Conservation (phyloP, 2,113 vertebrate genomes). For the Pygathrix nemaeus region DNA sequence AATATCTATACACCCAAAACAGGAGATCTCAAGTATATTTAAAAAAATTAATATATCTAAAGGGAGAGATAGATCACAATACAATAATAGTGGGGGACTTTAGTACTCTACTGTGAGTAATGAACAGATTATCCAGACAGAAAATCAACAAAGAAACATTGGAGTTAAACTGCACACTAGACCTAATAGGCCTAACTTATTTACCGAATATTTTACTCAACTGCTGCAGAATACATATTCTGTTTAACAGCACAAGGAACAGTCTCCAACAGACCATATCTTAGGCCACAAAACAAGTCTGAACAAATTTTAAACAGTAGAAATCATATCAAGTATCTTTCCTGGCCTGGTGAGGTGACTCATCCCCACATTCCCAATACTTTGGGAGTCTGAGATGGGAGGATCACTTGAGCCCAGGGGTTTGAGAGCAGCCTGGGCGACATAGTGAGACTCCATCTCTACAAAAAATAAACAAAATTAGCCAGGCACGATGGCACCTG, state of each 20-base stretch:
- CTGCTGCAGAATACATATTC: neutral
- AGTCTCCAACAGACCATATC: neutral
- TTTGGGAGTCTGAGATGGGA: too few species aligned
- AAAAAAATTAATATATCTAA: neutral
- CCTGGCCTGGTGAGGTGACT: neutral
- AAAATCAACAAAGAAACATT: neutral
- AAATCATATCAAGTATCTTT: neutral
- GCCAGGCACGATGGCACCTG: too few species aligned
- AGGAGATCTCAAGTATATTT: neutral
- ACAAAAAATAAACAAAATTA: too few species aligned
- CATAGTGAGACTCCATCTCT: too few species aligned
- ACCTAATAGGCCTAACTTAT: neutral
- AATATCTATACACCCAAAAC: neutral
- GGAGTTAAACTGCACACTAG: neutral
- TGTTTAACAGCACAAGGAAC: neutral
- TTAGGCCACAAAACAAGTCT: neutral
- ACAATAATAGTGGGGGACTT: neutral
- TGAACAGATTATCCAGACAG: neutral
- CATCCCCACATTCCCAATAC: too few species aligned
- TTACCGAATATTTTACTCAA: neutral
- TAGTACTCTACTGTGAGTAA: neutral
- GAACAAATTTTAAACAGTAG: neutral
- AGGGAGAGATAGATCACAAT: neutral
- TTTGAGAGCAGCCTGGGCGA: too few species aligned
- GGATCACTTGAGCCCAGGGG: too few species aligned